A percentile compares a stretch with the other conserved stretches of the same genome.
These are phyloP conservation scores for Erythrocebus patas DNA, from an alignment of 2,113 vertebrate species.

Conservation along the genomic window DNA sequence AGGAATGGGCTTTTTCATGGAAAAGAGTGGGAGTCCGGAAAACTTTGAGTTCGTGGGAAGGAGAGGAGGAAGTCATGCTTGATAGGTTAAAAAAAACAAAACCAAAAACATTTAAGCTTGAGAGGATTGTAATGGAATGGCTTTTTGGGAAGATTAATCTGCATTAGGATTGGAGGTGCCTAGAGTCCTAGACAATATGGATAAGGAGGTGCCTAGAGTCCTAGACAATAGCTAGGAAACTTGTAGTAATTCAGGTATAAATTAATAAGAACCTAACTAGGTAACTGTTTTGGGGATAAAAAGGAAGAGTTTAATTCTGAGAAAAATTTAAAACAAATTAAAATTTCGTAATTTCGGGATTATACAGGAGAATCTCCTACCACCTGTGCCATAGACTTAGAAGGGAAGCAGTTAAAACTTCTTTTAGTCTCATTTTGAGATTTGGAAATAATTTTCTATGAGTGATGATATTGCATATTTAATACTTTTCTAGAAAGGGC, in stretches of 20 bases:
- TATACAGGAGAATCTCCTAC: not conserved
- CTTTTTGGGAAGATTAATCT: not conserved
- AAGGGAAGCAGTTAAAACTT: not conserved
- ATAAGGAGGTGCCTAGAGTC: not conserved
- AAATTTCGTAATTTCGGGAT: slow-evolving; percentile 23
- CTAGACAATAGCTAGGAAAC: not conserved
- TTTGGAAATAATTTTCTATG: not conserved
- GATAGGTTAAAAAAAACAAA: not conserved
- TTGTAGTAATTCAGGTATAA: not conserved
- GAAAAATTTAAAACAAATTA: not conserved
- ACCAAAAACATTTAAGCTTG: not conserved
- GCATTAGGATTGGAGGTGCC: not conserved
- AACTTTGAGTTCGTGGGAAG: not conserved
- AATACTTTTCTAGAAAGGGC: slow-evolving; percentile 21
- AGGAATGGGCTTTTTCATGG: not conserved
- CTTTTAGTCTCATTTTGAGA: not conserved
- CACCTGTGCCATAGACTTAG: not conserved
- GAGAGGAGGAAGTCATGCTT: not conserved
- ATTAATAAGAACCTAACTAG: not conserved
- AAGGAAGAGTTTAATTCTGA: not conserved
- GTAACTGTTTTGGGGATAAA: not conserved
- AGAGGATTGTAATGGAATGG: not conserved
- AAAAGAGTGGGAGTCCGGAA: not conserved
- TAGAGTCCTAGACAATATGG: not conserved
- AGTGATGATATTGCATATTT: not conserved